phyloP scores from a whole-genome alignment of 2,888 invertebrate species.

The Meghimatium bilineatum region DNA sequence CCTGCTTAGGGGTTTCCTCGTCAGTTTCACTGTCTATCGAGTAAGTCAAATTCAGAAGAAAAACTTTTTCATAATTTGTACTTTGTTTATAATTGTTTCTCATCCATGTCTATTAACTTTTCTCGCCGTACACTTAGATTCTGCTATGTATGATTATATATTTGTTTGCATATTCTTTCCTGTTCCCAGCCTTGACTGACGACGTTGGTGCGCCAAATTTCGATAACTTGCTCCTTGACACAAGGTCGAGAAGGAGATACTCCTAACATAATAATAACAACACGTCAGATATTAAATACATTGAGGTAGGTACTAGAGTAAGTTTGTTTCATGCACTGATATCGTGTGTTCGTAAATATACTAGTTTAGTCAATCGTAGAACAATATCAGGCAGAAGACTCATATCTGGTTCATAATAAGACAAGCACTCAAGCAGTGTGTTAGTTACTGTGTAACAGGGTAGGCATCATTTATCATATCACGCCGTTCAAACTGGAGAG shows the following conservation, averaged over 20 bases:
- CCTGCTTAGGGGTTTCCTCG: slow-evolving; percentile 13
- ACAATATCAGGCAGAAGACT: neutral
- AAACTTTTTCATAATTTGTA: neutral
- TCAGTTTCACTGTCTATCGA: neutral
- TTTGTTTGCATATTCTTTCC: neutral
- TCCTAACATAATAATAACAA: neutral
- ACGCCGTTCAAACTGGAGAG: no score
- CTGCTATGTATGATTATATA: no score
- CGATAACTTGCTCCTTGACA: slow-evolving; percentile 1
- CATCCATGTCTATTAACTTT: neutral
- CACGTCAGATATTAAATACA: neutral
- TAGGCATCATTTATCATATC: no score
- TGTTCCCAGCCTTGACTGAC: neutral
- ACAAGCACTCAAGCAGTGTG: no score
- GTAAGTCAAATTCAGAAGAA: neutral
- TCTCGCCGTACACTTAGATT: neutral
- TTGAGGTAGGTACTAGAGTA: neutral
- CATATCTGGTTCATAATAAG: no score
- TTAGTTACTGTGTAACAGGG: no score
- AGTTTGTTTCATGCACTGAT: neutral
- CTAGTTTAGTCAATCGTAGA: neutral
- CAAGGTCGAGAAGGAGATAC: neutral
- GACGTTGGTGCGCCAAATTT: slow-evolving; percentile 11
- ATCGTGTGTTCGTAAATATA: neutral
- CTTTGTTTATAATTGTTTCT: neutral